phyloP scores from a whole-genome alignment of 2,113 vertebrate genomes.

The Tragelaphus scriptus region DNA sequence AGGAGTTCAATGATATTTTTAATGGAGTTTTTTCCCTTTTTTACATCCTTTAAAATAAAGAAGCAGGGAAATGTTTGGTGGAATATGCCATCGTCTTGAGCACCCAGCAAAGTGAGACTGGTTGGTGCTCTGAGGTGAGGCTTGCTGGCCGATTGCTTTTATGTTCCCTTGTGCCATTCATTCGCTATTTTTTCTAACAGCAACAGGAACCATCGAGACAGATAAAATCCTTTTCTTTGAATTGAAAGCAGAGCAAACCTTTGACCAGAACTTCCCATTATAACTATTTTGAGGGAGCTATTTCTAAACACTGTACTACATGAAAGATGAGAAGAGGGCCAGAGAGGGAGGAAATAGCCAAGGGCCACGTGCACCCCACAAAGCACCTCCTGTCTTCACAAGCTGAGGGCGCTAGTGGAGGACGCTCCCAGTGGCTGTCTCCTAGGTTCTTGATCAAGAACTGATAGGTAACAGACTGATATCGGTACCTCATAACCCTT shows the following conservation, averaged over 20 bases:
- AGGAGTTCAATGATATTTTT: neutral
- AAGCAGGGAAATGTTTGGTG: neutral
- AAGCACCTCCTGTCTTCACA: neutral
- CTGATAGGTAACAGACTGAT: neutral
- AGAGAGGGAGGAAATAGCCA: neutral
- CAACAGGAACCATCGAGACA: neutral
- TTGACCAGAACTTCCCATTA: neutral
- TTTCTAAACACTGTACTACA: neutral
- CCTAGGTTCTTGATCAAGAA: neutral
- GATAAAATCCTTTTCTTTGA: neutral
- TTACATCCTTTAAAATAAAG: neutral
- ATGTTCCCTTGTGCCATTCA: neutral
- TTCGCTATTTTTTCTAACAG: neutral
- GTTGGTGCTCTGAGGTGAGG: neutral
- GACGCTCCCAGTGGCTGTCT: neutral
- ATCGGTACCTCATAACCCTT: conserved; percentile 96
- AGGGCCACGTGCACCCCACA: neutral
- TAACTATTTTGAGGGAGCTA: neutral
- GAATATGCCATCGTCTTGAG: neutral
- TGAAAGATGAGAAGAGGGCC: neutral
- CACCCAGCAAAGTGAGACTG: neutral
- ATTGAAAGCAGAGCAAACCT: conserved; percentile 15
- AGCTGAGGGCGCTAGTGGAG: neutral
- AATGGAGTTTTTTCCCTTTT: neutral
- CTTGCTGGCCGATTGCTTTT: neutral